Conservation (phyloP, 2,888 invertebrate species). For the Crepidodera aurea region DNA sequence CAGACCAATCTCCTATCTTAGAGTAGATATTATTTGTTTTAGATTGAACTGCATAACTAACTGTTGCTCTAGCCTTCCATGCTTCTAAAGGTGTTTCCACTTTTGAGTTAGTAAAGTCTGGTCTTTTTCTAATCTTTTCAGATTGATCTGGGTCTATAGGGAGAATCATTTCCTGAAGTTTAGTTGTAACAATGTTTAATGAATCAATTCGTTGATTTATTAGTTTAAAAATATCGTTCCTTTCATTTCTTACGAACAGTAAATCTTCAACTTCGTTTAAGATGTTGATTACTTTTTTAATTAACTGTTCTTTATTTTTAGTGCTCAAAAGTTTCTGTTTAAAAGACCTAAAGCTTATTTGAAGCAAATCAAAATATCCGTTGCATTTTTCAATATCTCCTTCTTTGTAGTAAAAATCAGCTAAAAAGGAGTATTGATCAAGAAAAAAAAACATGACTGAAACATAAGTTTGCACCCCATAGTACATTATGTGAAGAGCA, state of each 20-base stretch:
- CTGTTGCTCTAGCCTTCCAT: background rate
- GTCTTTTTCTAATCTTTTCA: background rate
- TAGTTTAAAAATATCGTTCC: background rate
- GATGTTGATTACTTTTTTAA: background rate
- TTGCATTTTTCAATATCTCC: background rate
- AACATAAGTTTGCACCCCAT: background rate
- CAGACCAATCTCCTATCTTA: background rate
- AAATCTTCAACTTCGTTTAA: background rate
- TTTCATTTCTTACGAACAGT: background rate
- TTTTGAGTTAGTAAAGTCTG: background rate
- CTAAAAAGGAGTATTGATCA: background rate
- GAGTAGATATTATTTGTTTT: background rate
- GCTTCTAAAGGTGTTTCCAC: background rate
- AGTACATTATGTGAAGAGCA: background rate
- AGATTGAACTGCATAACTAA: background rate
- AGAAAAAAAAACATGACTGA: background rate
- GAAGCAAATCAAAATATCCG: background rate
- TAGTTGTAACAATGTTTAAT: background rate
- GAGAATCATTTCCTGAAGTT: background rate
- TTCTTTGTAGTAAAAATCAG: background rate
- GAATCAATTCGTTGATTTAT: background rate
- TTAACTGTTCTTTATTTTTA: background rate
- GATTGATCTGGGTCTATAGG: background rate
- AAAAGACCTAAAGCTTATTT: background rate
- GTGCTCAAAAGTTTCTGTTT: background rate